Base-by-base conservation (phyloP, 1,140 invertebrate species). In the Drosophila kurseongensis region DNA sequence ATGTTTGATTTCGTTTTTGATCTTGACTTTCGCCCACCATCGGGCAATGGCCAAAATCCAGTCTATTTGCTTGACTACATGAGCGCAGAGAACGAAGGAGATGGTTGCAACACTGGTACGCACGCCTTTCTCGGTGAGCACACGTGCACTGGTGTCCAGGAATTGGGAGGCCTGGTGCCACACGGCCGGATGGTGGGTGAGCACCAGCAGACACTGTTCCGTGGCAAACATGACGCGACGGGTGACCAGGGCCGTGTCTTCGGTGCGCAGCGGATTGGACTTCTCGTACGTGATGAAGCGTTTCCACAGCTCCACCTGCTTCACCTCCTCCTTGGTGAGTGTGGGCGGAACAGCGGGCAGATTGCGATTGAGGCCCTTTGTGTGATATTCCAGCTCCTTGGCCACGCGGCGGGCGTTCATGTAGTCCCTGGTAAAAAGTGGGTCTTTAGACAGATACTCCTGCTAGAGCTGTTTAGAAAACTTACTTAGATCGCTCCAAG, bases 111-210 rank as follows among this genome's bases (percentile, higher is more conserved):
- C 51, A 66, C 42, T 56, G 65, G 80, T 88, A 93, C 94, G 93
- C 92, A 97, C 97, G 90, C 98, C 98, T 93, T 99, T 99, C 91
- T 99, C 98, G 18, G 96, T 95, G 9, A 99, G 93, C 58, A 97
- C 95, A 91, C 98, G 98, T 7, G 97, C 97, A 65, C 97, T 98
- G 78, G 98, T 95, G 92, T 99, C 98, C 12, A 99, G 94, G 93
- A 98, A 99, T 77, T 98, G 96, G 0, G 98, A 98, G 0, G 98
- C 98, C 93, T 99, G 98, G 92, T 99, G 98, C 99, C 99, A 99
- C 48, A 99, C 97, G 79, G 99, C 98, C 0, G 98, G 97, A 94
- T 99, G 98, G 93, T 99, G 98, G 4, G 98, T 98, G 6, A 99
- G 93, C 92, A 98, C 99, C 12, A 99, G 93, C 27, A 99, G 93